These are phyloP conservation scores for Tortrix viridana DNA, from an alignment of 2,888 invertebrate species.

Conservation along the genomic window DNA sequence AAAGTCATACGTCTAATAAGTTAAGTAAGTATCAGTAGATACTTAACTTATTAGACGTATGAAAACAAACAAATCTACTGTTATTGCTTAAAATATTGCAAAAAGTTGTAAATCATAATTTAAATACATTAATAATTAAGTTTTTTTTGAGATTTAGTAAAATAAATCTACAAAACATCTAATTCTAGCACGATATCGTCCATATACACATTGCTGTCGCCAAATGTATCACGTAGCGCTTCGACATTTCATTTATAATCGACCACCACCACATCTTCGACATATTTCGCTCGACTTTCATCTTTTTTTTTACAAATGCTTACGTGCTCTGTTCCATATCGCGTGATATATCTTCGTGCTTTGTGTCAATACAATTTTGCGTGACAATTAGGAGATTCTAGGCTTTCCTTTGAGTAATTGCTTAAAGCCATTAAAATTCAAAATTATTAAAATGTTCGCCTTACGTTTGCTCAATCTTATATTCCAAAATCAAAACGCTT, in stretches of 20 bases:
- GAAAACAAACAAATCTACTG: no score
- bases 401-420: conserved; percentile 35
- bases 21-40: no score
- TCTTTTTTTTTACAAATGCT: conserved; percentile 41
- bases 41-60: no score
- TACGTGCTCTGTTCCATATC: conserved; percentile 25
- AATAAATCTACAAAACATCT: background rate
- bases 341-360: conserved; percentile 39
- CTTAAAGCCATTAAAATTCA: background rate
- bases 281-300: conserved; percentile 42
- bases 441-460: conserved; percentile 7
- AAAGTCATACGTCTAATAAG: no score
- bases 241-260: conserved; percentile 41
- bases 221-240: conserved; percentile 12
- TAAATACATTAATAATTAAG: background rate
- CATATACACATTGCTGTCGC: conserved; percentile 6
- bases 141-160: background rate
- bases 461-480: background rate
- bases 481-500: no score
- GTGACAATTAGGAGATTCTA: conserved; percentile 37
- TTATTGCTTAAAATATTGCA: no score
- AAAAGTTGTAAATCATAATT: no score
- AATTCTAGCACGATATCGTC: background rate
- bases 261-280: conserved; percentile 41
- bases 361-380: conserved; percentile 32